phyloP scores from a whole-genome alignment of 2,113 vertebrate species.

The Grallaria varia region DNA sequence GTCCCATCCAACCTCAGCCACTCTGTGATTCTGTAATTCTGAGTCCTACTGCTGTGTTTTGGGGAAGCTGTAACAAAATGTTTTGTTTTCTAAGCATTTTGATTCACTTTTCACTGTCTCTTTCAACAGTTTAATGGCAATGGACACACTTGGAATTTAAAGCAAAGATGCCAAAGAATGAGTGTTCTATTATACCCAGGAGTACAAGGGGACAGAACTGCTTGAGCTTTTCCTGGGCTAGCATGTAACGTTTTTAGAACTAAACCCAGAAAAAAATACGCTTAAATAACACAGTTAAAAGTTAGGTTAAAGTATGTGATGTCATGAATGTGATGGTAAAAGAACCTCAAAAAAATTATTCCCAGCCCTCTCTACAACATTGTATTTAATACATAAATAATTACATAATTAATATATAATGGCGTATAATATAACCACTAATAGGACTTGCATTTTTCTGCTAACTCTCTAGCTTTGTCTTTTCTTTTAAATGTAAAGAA shows the following conservation, averaged over 20 bases:
- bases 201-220: background rate
- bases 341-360: background rate
- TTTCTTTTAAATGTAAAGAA: conserved; percentile 7
- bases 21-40: background rate
- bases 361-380: background rate
- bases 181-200: background rate
- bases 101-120: background rate
- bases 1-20: background rate
- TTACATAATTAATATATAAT: background rate
- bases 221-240: background rate
- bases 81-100: background rate
- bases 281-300: background rate
- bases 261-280: background rate
- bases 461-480: background rate
- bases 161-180: background rate
- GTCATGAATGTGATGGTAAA: background rate
- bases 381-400: background rate
- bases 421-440: background rate
- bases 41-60: background rate
- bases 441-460: background rate
- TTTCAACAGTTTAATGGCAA: background rate
- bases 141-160: background rate
- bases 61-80: background rate
- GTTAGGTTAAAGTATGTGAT: background rate
- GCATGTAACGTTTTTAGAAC: background rate